Base-by-base conservation (phyloP, 2,888 invertebrate genomes). In the Eucera pruinosa region DNA sequence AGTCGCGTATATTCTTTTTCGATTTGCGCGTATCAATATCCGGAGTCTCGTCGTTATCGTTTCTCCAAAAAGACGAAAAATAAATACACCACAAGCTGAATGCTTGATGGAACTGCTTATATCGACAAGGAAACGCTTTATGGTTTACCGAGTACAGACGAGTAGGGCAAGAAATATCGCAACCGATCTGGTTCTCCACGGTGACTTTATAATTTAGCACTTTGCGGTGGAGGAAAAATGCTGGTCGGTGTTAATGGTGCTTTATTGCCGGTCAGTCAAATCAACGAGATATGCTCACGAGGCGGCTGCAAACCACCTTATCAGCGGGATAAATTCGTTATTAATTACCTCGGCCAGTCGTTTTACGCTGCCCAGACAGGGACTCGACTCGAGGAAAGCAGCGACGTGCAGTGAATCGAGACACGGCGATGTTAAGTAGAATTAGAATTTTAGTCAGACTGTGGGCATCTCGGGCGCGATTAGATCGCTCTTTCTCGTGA, bases 301-400 rank as follows among this genome's bases (percentile, higher is more conserved):
- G 41, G 50, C 47, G 47, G 27, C 25, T 15, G 5, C 9, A 9
- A n/a, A 23, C 9, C 27, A 9, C 27, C 62, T 74, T 74, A 74
- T 74, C 73, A 30, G 54, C 18, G 18, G 57, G 57, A 74, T 74
- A 57, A 70, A 62, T 74, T 70, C 30, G 57, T 70, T 48, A 62
- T 70, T 62, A 52, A 45, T 62, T 50, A 55, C 57, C 50, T 23
- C n/a, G 20, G 18, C 11, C 20, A 13, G 43, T 7, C 33, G 67
- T 50, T 67, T 60, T 39, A 20, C 15, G 20, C 23, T 25, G 15
- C 30, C 33, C 15, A 13, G 1, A n/a, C 41, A 20, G 25, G 20
- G 20, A 45, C 18, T 6, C 18, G 20, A 7, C 15, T 0, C 1
- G 45, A 4, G 33, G 43, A 33, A n/a, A 54, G 23, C 18, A 23